Evolutionary conservation across 1,140 invertebrate genomes (phyloP).

Genomic region (Diorhabda carinulata): DNA sequence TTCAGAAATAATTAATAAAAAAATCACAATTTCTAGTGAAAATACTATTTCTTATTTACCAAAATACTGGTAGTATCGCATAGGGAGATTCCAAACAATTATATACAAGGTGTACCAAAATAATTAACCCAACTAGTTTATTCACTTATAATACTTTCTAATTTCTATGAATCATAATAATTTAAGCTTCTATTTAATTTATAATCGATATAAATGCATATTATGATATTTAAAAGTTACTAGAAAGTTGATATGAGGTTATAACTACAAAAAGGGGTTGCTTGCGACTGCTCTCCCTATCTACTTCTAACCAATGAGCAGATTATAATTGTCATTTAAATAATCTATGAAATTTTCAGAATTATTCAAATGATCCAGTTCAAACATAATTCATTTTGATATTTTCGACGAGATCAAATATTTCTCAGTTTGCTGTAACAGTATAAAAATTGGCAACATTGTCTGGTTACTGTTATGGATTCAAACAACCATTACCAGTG

Average conservation of each 20-base stretch:
- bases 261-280: neutral
- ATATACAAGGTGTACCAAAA: conserved; percentile 11
- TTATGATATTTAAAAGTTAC: neutral
- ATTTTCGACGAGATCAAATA: neutral
- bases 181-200: neutral
- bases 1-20: conserved; percentile 24
- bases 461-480: too few species aligned
- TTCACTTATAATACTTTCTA: neutral
- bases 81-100: conserved; percentile 36
- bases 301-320: too few species aligned
- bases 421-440: too few species aligned
- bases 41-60: conserved; percentile 35
- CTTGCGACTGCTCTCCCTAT: neutral
- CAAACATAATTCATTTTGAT: neutral
- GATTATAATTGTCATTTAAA: too few species aligned
- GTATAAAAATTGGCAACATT: too few species aligned
- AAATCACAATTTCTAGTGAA: conserved; percentile 37
- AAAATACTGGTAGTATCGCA: conserved; percentile 44
- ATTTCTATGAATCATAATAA: neutral
- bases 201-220: neutral
- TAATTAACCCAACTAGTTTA: neutral
- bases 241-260: neutral
- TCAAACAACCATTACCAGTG: too few species aligned
- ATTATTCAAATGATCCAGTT: too few species aligned
- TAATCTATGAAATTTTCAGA: too few species aligned